These are phyloP conservation scores for Callipepla squamata DNA, from an alignment of 2,113 vertebrate species.

Conservation along the genomic window DNA sequence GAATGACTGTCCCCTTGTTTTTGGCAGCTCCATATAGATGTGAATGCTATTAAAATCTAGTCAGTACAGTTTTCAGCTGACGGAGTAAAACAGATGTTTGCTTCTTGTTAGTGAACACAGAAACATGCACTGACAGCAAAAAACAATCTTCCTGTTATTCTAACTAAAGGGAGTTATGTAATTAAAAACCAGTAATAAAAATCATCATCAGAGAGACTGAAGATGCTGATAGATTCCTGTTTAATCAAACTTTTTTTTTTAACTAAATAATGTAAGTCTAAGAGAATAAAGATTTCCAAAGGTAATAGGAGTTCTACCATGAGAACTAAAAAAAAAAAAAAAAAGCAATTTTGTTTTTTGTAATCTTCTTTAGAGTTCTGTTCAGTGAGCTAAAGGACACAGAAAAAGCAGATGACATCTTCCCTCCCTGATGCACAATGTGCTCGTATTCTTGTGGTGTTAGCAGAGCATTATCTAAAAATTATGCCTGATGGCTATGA, in stretches of 20 bases:
- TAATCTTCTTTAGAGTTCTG: not conserved
- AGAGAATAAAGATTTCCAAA: not conserved
- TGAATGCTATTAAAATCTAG: not conserved
- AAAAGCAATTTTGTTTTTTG: not conserved
- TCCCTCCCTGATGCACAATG: not conserved
- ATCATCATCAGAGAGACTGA: not conserved
- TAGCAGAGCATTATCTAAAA: not conserved
- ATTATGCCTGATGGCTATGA: not conserved
- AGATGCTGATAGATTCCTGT: not conserved
- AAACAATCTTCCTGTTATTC: not conserved
- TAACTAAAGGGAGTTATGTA: not conserved
- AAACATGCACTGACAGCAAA: not conserved
- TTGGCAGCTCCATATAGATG: not conserved
- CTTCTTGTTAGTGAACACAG: not conserved
- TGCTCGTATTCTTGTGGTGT: rapidly evolving
- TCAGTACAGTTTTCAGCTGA: not conserved
- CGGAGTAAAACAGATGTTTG: not conserved
- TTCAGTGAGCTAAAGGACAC: not conserved
- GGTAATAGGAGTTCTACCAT: not conserved
- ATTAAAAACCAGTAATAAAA: not conserved
- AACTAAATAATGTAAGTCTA: not conserved
- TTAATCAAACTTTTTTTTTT: not conserved
- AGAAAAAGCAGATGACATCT: not conserved
- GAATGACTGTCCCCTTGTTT: rapidly evolving
- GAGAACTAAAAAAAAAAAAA: not conserved